Evolutionary conservation across 2,113 vertebrate genomes (phyloP).

Genomic region (Anser brachyrhynchus): DNA sequence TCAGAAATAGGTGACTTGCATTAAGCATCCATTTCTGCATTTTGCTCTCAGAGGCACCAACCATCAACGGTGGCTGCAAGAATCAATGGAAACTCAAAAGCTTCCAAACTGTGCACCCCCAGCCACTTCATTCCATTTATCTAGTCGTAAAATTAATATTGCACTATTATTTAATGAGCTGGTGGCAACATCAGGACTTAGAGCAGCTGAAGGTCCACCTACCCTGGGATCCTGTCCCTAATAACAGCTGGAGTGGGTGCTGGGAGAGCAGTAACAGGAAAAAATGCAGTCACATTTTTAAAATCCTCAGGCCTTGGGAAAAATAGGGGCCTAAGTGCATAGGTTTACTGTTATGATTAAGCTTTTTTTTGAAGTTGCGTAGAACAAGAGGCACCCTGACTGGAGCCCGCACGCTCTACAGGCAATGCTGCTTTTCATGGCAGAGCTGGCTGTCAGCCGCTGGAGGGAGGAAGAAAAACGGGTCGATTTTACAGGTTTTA

Average conservation of each 20-base stretch:
- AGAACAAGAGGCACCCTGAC: neutral
- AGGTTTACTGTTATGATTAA: neutral
- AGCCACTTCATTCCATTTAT: neutral
- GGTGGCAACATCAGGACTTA: neutral
- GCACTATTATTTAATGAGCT: neutral
- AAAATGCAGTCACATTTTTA: neutral
- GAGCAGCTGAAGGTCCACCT: neutral
- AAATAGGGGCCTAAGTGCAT: neutral
- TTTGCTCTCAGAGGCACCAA: neutral
- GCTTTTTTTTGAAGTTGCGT: neutral
- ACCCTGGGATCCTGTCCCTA: neutral
- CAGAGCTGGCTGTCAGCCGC: neutral
- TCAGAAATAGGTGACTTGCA: neutral
- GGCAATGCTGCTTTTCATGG: neutral
- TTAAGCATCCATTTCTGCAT: neutral
- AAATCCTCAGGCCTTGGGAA: neutral
- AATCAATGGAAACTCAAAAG: neutral
- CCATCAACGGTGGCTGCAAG: neutral
- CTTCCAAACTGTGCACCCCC: neutral
- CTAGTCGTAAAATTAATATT: neutral
- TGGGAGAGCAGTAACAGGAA: neutral
- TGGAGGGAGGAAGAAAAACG: neutral
- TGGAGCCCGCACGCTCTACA: neutral
- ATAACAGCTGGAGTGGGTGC: neutral
- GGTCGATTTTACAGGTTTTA: neutral